phyloP scores from a whole-genome alignment of 2,888 invertebrate genomes.

The Epirrita christyi region DNA sequence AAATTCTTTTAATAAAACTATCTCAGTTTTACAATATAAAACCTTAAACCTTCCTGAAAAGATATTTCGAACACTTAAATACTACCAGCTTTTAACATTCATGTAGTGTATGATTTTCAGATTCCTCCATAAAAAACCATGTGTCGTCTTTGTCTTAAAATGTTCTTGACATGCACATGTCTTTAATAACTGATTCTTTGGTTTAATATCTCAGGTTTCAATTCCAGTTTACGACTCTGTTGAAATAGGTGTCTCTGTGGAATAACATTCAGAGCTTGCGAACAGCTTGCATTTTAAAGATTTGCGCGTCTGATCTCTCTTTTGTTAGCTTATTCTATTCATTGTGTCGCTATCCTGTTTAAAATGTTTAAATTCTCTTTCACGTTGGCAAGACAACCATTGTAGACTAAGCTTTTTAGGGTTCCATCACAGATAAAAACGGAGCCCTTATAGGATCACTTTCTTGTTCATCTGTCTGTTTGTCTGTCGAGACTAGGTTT shows the following conservation, averaged over 20 bases:
- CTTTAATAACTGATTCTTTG: background rate
- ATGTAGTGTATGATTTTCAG: background rate
- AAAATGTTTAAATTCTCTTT: background rate
- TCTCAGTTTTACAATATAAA: no score
- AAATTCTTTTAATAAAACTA: no score
- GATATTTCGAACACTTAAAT: no score
- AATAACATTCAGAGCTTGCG: conserved; percentile 17
- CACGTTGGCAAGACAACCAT: no score
- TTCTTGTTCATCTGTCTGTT: no score
- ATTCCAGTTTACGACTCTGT: conserved; percentile 22
- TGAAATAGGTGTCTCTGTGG: conserved; percentile 22
- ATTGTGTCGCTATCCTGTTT: background rate
- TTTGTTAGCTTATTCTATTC: conserved; percentile 2
- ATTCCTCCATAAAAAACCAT: background rate
- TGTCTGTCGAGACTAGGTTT: no score
- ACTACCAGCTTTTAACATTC: background rate
- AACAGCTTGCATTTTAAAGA: conserved; percentile 5
- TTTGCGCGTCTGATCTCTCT: background rate
- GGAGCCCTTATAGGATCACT: no score
- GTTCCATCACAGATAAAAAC: no score
- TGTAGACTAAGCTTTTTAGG: no score
- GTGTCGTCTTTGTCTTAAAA: background rate
- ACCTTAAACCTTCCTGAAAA: no score
- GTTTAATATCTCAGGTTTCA: conserved; percentile 20
- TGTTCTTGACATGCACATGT: background rate